A percentile compares a stretch with the other conserved stretches of the same genome.
These are phyloP conservation scores for Oreochromis aureus DNA, from an alignment of 2,113 vertebrate genomes.

Conservation along the genomic window DNA sequence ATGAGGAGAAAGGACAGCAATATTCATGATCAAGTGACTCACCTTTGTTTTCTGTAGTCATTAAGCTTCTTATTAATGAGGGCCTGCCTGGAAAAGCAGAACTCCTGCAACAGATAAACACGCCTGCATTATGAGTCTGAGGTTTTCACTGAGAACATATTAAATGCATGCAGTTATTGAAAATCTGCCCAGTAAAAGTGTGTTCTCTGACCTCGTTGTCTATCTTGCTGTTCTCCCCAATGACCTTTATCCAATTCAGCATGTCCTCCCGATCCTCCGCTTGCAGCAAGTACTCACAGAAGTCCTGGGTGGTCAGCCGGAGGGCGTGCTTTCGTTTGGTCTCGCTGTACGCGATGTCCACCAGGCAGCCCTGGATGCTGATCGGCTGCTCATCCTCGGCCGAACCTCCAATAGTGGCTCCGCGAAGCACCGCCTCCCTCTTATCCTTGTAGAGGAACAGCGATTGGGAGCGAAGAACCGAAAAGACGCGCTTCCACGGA, in stretches of 20 bases:
- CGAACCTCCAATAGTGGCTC: conserved; percentile 61
- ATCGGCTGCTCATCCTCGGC: conserved; percentile 90
- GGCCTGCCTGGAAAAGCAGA: conserved; percentile 89
- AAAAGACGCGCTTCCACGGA: conserved; percentile 92
- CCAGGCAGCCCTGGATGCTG: conserved; percentile 93
- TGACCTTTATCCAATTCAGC: conserved; percentile 95
- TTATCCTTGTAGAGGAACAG: conserved; percentile 96
- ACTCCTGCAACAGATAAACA: conserved; percentile 76
- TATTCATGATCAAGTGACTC: neutral
- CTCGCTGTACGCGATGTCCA: conserved; percentile 98
- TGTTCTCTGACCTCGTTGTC: conserved; percentile 88
- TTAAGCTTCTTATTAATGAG: conserved; percentile 98
- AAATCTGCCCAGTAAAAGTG: neutral
- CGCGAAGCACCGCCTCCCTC: conserved; percentile 83
- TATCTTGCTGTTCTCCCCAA: conserved; percentile 91
- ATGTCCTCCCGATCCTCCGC: conserved; percentile 97
- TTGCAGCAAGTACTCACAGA: conserved; percentile 99
- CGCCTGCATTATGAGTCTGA: neutral
- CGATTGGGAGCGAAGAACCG: conserved; percentile 84
- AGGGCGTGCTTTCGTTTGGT: conserved; percentile 96
- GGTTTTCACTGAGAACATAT: neutral
- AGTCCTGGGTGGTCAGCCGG: conserved; percentile 96
- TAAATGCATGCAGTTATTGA: fast-evolving
- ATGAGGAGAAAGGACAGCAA: neutral
- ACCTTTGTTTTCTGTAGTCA: conserved; percentile 89